phyloP scores from a whole-genome alignment of 37 sponge, comb jelly and placozoan species.

The Lycopodina hypogea region DNA sequence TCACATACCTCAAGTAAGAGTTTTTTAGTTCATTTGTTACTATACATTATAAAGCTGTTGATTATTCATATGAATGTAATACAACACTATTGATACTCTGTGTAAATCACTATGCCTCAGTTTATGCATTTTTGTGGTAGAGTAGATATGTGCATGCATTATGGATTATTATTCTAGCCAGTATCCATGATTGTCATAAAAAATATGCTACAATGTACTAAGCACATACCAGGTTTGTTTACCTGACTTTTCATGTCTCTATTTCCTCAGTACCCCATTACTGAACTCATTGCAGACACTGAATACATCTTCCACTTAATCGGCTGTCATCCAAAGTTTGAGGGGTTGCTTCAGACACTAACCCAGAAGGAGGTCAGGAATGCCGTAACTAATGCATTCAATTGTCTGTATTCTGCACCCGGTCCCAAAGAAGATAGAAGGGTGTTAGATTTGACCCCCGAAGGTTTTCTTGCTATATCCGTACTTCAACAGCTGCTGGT shows the following conservation, averaged over 20 bases:
- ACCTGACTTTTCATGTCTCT: no score
- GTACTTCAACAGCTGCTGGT: slow-evolving; percentile 66
- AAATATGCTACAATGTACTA: no score
- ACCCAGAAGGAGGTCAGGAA: slow-evolving; percentile 4
- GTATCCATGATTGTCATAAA: no score
- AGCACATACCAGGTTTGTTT: not conserved
- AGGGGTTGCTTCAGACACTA: slow-evolving; percentile 15
- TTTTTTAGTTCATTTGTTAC: no score
- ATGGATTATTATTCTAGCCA: not conserved
- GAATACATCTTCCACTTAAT: slow-evolving; percentile 23
- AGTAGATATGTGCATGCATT: not conserved
- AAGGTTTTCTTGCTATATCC: slow-evolving; percentile 40
- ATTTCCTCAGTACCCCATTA: not conserved
- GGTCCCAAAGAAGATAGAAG: not conserved
- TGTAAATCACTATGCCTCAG: no score
- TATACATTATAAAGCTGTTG: no score
- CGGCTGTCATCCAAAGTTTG: slow-evolving; percentile 21
- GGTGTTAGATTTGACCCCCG: slow-evolving; percentile 1
- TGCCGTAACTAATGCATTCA: slow-evolving; percentile 40
- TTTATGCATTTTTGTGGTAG: no score
- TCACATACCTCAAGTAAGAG: slow-evolving; percentile 29
- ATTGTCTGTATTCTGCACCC: slow-evolving; percentile 1
- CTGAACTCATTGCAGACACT: slow-evolving; percentile 24
- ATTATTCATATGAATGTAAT: no score
- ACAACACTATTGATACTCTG: no score